Conservation (phyloP, 2,888 invertebrate species). For the Aricia artaxerxes region DNA sequence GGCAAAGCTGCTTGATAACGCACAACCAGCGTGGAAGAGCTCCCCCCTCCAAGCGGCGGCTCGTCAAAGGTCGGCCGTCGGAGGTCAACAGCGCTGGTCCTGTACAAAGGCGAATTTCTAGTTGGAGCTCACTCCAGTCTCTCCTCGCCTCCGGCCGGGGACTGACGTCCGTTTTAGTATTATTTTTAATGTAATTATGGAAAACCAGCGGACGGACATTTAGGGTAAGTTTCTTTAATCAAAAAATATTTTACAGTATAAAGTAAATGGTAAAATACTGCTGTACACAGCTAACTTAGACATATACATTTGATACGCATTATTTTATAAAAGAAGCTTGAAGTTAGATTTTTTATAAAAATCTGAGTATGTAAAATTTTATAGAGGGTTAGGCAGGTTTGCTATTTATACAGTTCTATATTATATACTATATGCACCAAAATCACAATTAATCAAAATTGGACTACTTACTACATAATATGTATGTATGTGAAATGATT, state of each 20-base stretch:
- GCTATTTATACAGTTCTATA: too few relatives aligned
- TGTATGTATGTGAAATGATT: too few relatives aligned
- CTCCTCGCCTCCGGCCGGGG: constrained; percentile 47
- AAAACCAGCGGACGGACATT: constrained; percentile 44
- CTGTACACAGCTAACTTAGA: too few relatives aligned
- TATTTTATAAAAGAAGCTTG: too few relatives aligned
- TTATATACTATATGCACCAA: too few relatives aligned
- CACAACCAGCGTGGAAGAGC: constrained; percentile 49
- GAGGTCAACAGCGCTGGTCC: constrained; percentile 55
- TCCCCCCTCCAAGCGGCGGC: constrained; percentile 45
- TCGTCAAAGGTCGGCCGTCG: constrained; percentile 49
- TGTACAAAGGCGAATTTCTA: constrained; percentile 48
- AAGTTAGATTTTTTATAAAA: too few relatives aligned
- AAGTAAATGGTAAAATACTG: not conserved
- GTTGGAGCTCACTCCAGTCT: constrained; percentile 49
- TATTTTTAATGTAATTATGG: constrained; percentile 48
- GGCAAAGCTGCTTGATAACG: constrained; percentile 52
- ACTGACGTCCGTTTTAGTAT: constrained; percentile 45
- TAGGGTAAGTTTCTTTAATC: constrained; percentile 55
- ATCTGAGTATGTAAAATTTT: too few relatives aligned
- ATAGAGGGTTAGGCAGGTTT: too few relatives aligned
- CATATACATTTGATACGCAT: too few relatives aligned
- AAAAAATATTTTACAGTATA: not conserved
- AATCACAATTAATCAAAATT: too few relatives aligned
- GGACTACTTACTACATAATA: too few relatives aligned